Evolutionary conservation across 2,797 vertebrate genomes (phyloP), one percentile per base, ranked within the genome.

Genomic region (Gymnoscopelus braueri): DNA sequence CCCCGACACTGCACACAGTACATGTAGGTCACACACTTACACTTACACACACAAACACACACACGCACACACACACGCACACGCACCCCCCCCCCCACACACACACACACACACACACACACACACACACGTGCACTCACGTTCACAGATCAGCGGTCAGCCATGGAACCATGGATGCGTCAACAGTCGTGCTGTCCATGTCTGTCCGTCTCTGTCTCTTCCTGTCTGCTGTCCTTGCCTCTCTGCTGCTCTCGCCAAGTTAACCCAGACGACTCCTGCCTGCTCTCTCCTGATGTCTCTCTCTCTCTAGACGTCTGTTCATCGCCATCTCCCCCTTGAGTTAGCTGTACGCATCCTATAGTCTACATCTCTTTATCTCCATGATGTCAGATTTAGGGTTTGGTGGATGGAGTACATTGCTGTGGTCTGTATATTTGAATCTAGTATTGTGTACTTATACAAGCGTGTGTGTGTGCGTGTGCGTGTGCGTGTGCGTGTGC

Each of bases 1-100:
- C 72, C 69, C 19, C 54, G 56, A 44, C 62, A 69, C 71, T 68
- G 56, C 63, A 52, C 48, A 58, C 65, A 66, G 74, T 49, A 69
- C 75, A 86, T 82, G 63, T 84, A 86, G 78, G 82, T 84, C 81
- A 86, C 55, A 24, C 53, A 26, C 53, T 5, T 63, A 60, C 47
- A 19, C 53, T 1, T 19, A 29, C 63, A 58, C 66, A 61, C 64
- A 29, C 65, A 53, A 44, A 57, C 35, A 56, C 59, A 56, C 59
- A 62, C 35, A 50, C 23, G 12, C 8, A 32, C 55, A 24, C 53
- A 55, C 53, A 55, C 55, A 24, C 53, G 24, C 53, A 55, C 26
- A 58, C 56, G 39, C 56, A 53, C 56, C 59, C 47, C 59, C 60
- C 39, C 23, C 29, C 19, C 50, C 69, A 64, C 58, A 51, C 63